Evolutionary conservation across 2,888 invertebrate genomes (phyloP), one percentile per base, ranked within the genome.

Genomic region (Bugulina stolonifera): DNA sequence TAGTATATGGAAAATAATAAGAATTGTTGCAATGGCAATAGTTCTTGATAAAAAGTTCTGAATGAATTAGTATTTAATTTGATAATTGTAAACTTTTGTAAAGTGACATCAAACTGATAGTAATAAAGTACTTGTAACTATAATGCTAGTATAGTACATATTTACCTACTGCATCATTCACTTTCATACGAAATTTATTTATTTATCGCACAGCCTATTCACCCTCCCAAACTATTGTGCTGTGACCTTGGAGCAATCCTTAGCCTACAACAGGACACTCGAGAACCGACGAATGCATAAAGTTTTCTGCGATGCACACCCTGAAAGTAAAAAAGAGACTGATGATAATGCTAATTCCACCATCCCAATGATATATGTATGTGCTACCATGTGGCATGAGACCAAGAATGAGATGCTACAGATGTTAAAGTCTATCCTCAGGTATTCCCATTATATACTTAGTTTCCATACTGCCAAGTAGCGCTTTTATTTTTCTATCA

Each of bases 211-310:
- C 75, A 83, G 84, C 69, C 86, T 97, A 72, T 97, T 93, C 80
- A 91, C 95, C 0, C 88, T 90, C 14, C 95, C 96, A 0, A 93
- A 94, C 93, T 97, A 95, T 85, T 91, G 91, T 79, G 90, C 91
- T 0, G 84, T 94, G 32, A 86, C 96, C 27, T 92, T 96, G 76
- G 96, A 97, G 84, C 95, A 96, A 85, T 93, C 94, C 34, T 89
- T 97, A 88, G 93, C 93, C 0, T 85, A 96, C 77, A 97, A 96
- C 82, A 86, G 96, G 76, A 77, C 92, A 80, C 87, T 93, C 74
- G 93, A 95, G 79, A 93, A 94, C 81, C 92, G 93, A 80, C 5
- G 43, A 22, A 10, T 43, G 70, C 3, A 29, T 43, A 18, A 70
- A 32, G 5, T 25, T 5, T 54, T 22, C 43, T 64, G 64, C n/a